These are phyloP conservation scores for Pammene fasciana DNA, from an alignment of 2,888 invertebrate genomes.

Conservation along the genomic window DNA sequence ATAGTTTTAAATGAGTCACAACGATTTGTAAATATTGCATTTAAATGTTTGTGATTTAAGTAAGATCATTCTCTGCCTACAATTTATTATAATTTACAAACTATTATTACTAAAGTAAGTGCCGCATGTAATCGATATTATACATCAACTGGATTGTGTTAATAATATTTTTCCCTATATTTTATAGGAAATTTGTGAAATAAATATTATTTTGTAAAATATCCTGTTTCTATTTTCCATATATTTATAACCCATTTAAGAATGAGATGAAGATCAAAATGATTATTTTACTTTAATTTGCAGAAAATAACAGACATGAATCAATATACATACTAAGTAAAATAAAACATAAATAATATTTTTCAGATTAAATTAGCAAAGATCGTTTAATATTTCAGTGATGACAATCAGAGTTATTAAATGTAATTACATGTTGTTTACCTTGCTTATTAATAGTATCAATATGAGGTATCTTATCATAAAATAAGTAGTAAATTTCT, in stretches of 20 bases:
- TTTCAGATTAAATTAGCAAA: no score
- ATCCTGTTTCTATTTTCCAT: constrained; percentile 12
- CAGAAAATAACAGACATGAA: no score
- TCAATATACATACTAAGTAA: no score
- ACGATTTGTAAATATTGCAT: constrained; percentile 78
- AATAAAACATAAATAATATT: no score
- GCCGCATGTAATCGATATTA: constrained; percentile 68
- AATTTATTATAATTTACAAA: constrained; percentile 57
- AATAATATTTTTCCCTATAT: constrained; percentile 58
- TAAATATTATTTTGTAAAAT: constrained; percentile 48
- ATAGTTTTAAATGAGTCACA: constrained; percentile 57
- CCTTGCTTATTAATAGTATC: no score
- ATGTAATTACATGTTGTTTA: no score
- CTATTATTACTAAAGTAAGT: constrained; percentile 61
- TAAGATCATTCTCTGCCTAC: constrained; percentile 56
- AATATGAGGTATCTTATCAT: no score
- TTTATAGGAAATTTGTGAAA: constrained; percentile 54
- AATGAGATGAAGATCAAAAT: not conserved
- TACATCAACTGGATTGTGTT: constrained; percentile 75
- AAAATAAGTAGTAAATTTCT: no score
- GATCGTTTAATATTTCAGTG: no score
- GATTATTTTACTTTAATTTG: not conserved
- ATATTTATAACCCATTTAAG: not conserved
- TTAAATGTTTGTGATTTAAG: constrained; percentile 75
- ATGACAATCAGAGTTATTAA: no score